phyloP scores from a whole-genome alignment of 2,888 invertebrate genomes.

The Erebia aethiops region DNA sequence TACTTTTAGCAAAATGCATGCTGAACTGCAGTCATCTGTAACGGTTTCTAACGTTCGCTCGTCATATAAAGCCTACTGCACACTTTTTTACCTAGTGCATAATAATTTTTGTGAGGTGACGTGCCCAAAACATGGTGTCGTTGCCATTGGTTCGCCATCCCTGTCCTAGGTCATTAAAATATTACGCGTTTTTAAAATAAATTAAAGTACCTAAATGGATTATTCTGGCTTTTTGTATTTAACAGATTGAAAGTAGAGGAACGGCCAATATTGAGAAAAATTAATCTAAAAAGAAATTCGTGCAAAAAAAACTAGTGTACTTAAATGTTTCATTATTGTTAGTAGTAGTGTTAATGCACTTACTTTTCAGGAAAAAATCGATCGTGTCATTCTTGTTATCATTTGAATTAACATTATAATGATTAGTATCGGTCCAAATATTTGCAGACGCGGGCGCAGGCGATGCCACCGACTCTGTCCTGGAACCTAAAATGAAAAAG shows the following conservation, averaged over 20 bases:
- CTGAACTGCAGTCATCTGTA: too few species aligned
- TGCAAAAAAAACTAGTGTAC: background rate
- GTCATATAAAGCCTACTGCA: too few species aligned
- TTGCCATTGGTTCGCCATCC: too few species aligned
- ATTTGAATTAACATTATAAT: constrained; percentile 26
- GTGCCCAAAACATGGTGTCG: too few species aligned
- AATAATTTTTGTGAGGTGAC: too few species aligned
- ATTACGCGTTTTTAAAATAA: background rate
- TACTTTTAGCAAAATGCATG: too few species aligned
- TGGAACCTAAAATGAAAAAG: constrained; percentile 43
- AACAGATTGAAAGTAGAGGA: too few species aligned
- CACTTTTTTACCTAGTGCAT: too few species aligned
- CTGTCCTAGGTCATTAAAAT: background rate
- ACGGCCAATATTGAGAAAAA: background rate
- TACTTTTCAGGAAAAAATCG: constrained; percentile 74
- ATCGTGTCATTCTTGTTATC: constrained; percentile 66
- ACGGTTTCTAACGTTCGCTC: too few species aligned
- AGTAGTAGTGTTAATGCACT: constrained; percentile 38
- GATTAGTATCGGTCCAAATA: constrained; percentile 54
- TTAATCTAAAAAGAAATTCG: background rate
- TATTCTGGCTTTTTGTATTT: too few species aligned
- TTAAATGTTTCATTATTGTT: too few species aligned
- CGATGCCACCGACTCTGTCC: constrained; percentile 50
- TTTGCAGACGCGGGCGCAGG: constrained; percentile 46
- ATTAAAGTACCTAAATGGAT: too few species aligned